Base-by-base conservation (phyloP, 2,888 invertebrate genomes). In the Thecophora atra region DNA sequence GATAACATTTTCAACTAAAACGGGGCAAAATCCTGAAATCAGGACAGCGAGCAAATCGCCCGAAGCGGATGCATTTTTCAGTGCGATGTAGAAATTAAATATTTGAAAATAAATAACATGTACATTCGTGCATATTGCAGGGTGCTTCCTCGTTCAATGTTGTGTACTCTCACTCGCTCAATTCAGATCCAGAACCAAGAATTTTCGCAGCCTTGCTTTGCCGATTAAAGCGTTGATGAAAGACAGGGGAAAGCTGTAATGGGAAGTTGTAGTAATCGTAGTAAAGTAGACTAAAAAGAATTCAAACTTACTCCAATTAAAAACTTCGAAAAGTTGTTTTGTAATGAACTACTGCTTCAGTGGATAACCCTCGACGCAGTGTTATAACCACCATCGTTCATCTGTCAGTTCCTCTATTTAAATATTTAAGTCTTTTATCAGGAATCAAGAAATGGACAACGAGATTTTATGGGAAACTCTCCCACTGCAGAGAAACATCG, bases 401-500 rank as follows among this genome's bases (percentile, higher is more conserved):
- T 1, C 37, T n/a, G n/a, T n/a, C n/a, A n/a, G n/a, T 15, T 21
- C 11, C 62, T 37, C 11, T 19, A 62, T 17, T 30, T 30, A 62
- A 26, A 60, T 28, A 11, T 47, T 5, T 51, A 51, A 26, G n/a
- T 26, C 47, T 15, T 28, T 51, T 19, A 52, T 8, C 28, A 47
- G 13, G 26, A 28, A 65, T 44, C 17, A 17, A 30, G 42, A 11
- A 11, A 63, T 26, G 1, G 6, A 26, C 51, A 21, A 3, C 44
- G 42, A 51, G 30, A 19, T 56, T 17, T 54, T 68, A 44, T 44
- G 42, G 37, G 70, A 15, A 37, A 62, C 52, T 60, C 44, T 63
- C 17, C 64, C 56, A 64, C 26, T 56, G n/a, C 66, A 44, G 66
- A 66, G 58, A 56, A 21, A 65, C 56, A 66, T 30, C 42, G 54